These are phyloP conservation scores for Carlito syrichta DNA, from an alignment of 2,113 vertebrate genomes.

Conservation along the genomic window DNA sequence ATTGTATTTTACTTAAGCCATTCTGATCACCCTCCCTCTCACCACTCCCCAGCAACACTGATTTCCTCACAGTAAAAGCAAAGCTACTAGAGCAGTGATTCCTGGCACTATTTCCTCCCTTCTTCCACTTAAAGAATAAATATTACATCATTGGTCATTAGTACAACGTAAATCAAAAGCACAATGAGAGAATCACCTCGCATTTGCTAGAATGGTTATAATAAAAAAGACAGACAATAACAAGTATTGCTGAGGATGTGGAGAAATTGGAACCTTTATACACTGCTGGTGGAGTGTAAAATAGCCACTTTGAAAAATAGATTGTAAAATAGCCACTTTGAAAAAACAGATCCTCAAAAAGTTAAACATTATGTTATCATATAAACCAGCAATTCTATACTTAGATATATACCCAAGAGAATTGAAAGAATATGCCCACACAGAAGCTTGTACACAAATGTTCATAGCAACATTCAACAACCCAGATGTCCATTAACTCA, in stretches of 20 bases:
- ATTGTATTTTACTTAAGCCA: background rate
- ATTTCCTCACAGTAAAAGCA: background rate
- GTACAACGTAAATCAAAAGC: background rate
- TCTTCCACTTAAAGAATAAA: constrained; percentile 18
- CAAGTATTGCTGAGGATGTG: background rate
- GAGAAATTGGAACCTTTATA: background rate
- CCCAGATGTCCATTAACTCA: background rate
- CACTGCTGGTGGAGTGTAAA: background rate
- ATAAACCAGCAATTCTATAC: background rate
- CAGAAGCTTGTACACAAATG: background rate
- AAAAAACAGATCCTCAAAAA: background rate
- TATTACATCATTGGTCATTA: background rate
- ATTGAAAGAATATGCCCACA: background rate
- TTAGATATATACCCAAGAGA: background rate
- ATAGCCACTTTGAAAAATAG: background rate
- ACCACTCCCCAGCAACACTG: background rate
- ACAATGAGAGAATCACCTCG: background rate
- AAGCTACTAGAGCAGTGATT: background rate
- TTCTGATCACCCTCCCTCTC: background rate
- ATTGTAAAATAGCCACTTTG: background rate
- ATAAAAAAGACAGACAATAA: background rate
- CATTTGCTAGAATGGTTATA: background rate
- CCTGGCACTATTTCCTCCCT: background rate
- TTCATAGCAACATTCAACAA: background rate
- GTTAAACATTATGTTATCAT: background rate